Conservation (phyloP, 2,113 vertebrate genomes). For the Mormyrus iriodes region DNA sequence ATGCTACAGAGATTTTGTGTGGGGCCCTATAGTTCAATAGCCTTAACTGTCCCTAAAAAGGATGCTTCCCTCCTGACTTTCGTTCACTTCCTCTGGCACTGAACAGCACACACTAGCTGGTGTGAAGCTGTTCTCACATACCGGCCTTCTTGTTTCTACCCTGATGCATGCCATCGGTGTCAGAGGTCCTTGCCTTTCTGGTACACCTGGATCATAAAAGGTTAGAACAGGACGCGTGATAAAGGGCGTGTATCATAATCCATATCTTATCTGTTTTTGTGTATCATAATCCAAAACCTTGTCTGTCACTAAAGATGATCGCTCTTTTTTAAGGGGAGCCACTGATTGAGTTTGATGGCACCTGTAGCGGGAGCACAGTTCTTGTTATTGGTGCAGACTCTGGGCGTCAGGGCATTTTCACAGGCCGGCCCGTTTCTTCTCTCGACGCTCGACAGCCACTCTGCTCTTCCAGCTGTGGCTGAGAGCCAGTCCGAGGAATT, state of each 20-base stretch:
- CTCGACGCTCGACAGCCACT: not conserved
- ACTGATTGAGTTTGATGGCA: conserved; percentile 77
- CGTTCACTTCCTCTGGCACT: conserved; percentile 52
- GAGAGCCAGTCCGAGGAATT: not conserved
- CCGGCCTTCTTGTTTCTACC: conserved; percentile 62
- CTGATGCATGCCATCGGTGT: conserved; percentile 56
- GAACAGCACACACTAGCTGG: conserved; percentile 66
- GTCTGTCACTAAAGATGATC: conserved; percentile 73
- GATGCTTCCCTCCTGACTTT: not conserved
- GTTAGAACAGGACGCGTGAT: conserved; percentile 70
- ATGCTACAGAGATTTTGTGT: not conserved
- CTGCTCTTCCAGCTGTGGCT: not conserved
- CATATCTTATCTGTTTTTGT: conserved; percentile 72
- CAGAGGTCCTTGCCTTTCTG: conserved; percentile 50
- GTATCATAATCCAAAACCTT: conserved; percentile 76
- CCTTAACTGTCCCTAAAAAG: not conserved
- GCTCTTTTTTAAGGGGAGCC: conserved; percentile 79
- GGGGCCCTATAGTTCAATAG: not conserved
- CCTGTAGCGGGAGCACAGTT: conserved; percentile 74
- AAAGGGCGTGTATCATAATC: conserved; percentile 68
- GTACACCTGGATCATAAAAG: conserved; percentile 71
- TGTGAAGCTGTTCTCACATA: conserved; percentile 39
- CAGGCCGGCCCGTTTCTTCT: conserved; percentile 26
- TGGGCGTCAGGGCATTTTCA: not conserved
- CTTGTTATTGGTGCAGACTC: conserved; percentile 76